These are phyloP conservation scores for Drosophila pseudoobscura DNA, from an alignment of 1,140 invertebrate species.

Conservation along the genomic window DNA sequence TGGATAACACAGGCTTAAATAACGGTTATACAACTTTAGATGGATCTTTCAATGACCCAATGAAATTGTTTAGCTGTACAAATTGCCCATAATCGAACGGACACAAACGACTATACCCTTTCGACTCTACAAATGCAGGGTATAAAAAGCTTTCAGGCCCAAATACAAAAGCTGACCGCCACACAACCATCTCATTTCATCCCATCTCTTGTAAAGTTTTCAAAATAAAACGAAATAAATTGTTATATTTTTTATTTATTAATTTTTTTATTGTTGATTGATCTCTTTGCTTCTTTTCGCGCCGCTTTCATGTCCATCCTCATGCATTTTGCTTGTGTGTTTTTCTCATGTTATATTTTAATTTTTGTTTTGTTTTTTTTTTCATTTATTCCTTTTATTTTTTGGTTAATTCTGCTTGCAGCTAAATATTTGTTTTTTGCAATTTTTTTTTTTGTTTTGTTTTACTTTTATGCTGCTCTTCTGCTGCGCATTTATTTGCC, in stretches of 20 bases:
- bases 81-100: no score
- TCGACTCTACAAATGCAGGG: no score
- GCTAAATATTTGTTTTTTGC: slow-evolving; percentile 53
- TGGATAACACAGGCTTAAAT: no score
- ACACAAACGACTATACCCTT: no score
- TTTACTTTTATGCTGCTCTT: background rate
- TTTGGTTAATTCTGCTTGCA: slow-evolving; percentile 69
- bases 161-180: no score
- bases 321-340: slow-evolving; percentile 53
- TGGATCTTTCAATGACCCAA: no score
- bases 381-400: slow-evolving; percentile 34
- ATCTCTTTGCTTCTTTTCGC: slow-evolving; percentile 65
- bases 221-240: slow-evolving; percentile 22
- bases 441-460: slow-evolving; percentile 16
- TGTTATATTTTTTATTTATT: slow-evolving; percentile 68
- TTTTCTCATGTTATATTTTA: slow-evolving; percentile 39
- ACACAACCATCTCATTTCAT: no score
- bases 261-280: slow-evolving; percentile 72
- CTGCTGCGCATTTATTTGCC: slow-evolving; percentile 20
- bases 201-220: background rate
- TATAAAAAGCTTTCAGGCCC: no score
- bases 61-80: no score
- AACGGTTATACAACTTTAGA: no score
- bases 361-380: background rate
- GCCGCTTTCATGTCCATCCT: slow-evolving; percentile 43